Evolutionary conservation across 2,797 vertebrate species (phyloP).

Genomic region (Chelidonichthys spinosus): DNA sequence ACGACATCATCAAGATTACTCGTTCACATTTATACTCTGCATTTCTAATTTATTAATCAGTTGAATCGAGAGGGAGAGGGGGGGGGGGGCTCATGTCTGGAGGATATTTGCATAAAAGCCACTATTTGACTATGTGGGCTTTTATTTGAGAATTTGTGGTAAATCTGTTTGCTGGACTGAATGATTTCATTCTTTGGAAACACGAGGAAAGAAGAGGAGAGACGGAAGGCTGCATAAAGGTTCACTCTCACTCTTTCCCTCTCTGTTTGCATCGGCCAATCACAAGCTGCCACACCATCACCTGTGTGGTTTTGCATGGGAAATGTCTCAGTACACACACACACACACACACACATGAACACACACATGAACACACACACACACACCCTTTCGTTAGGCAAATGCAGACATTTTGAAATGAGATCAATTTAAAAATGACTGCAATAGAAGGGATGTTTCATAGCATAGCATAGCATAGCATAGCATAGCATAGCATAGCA

Average conservation of each 20-base stretch:
- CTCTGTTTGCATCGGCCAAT: constrained; percentile 9
- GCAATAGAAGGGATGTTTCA: background rate
- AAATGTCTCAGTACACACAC: background rate
- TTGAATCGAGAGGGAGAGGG: no score
- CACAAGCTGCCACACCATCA: constrained; percentile 17
- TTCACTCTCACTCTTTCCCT: background rate
- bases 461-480: no score
- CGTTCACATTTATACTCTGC: background rate
- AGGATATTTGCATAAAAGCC: no score
- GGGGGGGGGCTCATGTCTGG: no score
- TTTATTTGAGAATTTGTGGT: background rate
- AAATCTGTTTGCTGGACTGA: background rate
- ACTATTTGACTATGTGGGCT: background rate
- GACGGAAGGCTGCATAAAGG: background rate
- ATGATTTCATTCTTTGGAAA: background rate
- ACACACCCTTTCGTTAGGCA: no score
- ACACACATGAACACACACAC: no score
- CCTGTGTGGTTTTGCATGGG: constrained; percentile 22
- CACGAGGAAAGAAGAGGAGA: background rate
- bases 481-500: no score
- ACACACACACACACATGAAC: no score
- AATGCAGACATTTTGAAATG: no score
- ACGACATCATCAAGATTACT: no score
- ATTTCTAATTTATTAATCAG: background rate
- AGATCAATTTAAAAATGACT: no score